phyloP scores from a whole-genome alignment of 2,113 vertebrate genomes.

The Corythornis madagascariensis region DNA sequence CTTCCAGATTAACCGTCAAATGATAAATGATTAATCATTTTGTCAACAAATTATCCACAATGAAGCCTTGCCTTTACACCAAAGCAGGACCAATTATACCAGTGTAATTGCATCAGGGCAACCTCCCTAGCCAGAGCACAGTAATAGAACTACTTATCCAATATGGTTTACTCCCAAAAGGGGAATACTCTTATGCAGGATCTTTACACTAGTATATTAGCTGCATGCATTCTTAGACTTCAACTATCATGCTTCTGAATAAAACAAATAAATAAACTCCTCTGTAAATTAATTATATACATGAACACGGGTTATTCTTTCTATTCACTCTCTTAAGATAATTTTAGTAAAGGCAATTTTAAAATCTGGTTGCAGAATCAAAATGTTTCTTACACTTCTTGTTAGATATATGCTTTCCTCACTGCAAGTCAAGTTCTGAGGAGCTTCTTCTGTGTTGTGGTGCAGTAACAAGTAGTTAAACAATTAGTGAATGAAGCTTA shows the following conservation, averaged over 20 bases:
- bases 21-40: slow-evolving; percentile 69
- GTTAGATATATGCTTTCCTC: not conserved
- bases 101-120: slow-evolving; percentile 51
- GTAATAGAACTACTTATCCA: slow-evolving; percentile 60
- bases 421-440: not conserved
- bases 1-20: slow-evolving; percentile 45
- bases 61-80: slow-evolving; percentile 53
- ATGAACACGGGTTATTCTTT: not conserved
- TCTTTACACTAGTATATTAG: not conserved
- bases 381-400: not conserved
- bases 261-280: not conserved
- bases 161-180: slow-evolving; percentile 47
- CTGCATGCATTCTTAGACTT: not conserved
- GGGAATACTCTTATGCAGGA: not conserved
- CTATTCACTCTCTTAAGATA: not conserved
- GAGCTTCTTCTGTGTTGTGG: fast-evolving
- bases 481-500: not conserved
- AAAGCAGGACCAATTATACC: slow-evolving; percentile 58
- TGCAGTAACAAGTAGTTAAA: not conserved
- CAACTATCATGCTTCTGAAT: not conserved
- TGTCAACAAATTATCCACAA: slow-evolving; percentile 67
- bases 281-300: not conserved
- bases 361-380: not conserved
- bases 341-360: not conserved
- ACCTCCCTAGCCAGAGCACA: slow-evolving; percentile 31